Conservation (phyloP, 2,113 vertebrate species). For the Myotis yumanensis region DNA sequence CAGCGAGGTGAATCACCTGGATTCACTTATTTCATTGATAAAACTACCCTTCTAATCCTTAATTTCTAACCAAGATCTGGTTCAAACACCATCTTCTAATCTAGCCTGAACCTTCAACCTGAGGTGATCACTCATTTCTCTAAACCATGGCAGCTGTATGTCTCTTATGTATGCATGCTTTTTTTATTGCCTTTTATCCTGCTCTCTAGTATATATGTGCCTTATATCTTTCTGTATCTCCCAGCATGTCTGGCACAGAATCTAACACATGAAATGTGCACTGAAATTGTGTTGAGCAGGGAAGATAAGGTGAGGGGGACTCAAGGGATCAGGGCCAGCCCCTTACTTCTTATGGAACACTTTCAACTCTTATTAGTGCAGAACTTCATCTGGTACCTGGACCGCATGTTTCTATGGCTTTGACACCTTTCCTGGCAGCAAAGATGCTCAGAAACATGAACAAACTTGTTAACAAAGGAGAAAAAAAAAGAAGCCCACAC, state of each 20-base stretch:
- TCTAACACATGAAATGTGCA: background rate
- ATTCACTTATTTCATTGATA: background rate
- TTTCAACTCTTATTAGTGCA: background rate
- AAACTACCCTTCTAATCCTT: background rate
- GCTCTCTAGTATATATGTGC: background rate
- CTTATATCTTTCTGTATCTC: background rate
- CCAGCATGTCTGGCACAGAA: background rate
- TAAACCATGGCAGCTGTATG: background rate
- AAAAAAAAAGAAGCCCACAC: background rate
- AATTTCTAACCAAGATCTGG: background rate
- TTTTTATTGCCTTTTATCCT: background rate
- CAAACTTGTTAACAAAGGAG: slow-evolving; percentile 33
- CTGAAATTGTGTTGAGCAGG: background rate
- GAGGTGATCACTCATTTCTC: background rate
- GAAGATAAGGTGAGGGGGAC: background rate
- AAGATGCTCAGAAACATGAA: background rate
- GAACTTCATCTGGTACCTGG: background rate
- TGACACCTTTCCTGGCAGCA: background rate
- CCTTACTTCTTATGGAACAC: background rate
- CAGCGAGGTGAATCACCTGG: background rate
- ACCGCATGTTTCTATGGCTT: background rate
- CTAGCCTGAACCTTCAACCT: background rate
- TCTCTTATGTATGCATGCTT: background rate
- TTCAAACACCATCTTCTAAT: background rate
- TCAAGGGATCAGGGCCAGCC: background rate